phyloP scores from a whole-genome alignment of 2,113 vertebrate species.

The Coracopsis vasa region DNA sequence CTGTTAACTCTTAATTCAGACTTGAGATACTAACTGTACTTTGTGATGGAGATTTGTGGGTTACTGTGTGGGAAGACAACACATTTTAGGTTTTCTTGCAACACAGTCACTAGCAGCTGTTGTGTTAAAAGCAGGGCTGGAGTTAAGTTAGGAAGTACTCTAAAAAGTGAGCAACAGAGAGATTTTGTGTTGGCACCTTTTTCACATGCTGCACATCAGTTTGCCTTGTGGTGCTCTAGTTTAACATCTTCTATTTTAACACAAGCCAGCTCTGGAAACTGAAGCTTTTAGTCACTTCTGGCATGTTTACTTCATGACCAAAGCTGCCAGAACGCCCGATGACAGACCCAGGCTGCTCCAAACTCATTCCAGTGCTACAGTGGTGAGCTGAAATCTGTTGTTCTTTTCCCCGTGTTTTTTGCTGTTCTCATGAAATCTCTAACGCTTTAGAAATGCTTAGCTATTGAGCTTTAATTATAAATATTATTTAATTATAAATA shows the following conservation, averaged over 20 bases:
- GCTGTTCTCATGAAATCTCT: neutral
- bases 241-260: neutral
- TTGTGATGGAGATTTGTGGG: neutral
- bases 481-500: neutral
- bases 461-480: neutral
- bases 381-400: neutral
- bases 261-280: neutral
- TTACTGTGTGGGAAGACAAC: neutral
- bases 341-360: neutral
- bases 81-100: neutral
- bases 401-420: neutral
- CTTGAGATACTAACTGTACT: neutral
- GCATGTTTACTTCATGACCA: neutral
- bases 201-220: neutral
- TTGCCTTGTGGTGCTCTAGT: neutral
- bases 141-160: neutral
- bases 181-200: neutral
- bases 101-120: neutral
- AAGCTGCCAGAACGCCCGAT: fast-evolving
- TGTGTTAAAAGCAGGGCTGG: neutral
- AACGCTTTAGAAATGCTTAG: neutral
- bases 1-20: neutral
- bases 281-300: neutral
- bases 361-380: neutral
- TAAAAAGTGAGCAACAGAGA: neutral